Evolutionary conservation across 35 echinoderm and acorn worm species (phyloP), one percentile per base, ranked within the genome.

Genomic region (Heliocidaris erythrogramma): DNA sequence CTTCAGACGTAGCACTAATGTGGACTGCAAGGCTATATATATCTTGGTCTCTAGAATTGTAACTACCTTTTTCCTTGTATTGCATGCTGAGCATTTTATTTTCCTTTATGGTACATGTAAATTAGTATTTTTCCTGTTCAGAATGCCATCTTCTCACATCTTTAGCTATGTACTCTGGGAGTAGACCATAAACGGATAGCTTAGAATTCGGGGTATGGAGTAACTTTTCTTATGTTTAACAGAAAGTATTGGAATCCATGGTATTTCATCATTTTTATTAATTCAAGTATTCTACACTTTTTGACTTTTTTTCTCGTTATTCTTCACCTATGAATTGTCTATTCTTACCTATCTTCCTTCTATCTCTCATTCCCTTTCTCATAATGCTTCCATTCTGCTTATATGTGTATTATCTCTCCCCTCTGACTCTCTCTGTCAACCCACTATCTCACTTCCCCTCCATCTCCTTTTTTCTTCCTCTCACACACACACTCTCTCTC

Each of bases 1-100:
- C 65, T 78, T 78, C 65, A 78, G 65, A 78, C 18, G 52, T 56
- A 89, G 87, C 30, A 89, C 18, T 89, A 89, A 89, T 48, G 47
- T 89, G 87, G 87, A 89, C 87, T 47, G 87, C 87, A 89, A 89
- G 47, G 87, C 87, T 89, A 89, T 89, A 89, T 89, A 89, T 89
- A 47, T 89, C 12, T 14, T 47, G 14, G 32, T 89, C 87, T 48
- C 31, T 89, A 89, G 87, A 89, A 32, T 47, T 47, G 17, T 89
- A 89, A 47, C 47, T 89, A 32, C 47, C 10, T 47, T 89, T 86
- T 48, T 89, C 47, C 87, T 89, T 48, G 31, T 89, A 47, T 47
- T 42, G 87, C 87, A 89, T 89, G 87, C 87, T 11, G 85, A 86
- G 30, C 31, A 86, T 13, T 86, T 24, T 86, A 47, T 89, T 89